Conservation (phyloP, 53 echinoderm and acorn worm species). For the Echinometra lucunter region DNA sequence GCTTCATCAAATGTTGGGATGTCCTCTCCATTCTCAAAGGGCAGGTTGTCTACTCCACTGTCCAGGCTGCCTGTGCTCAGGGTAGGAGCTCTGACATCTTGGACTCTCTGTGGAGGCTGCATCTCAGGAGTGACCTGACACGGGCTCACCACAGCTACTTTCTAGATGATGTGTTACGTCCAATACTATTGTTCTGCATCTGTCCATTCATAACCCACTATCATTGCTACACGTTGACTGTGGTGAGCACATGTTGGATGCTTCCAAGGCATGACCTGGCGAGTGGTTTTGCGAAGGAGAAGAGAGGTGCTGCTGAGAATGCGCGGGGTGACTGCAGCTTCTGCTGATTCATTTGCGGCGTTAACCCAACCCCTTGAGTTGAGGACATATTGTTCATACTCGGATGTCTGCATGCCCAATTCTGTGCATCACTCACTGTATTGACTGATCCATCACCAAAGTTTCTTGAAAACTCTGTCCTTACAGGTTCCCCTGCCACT, state of each 20-base stretch:
- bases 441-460: background rate
- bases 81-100: slow-evolving; percentile 11
- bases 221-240: slow-evolving; percentile 40
- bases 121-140: slow-evolving; percentile 32
- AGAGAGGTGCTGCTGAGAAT: slow-evolving; percentile 25
- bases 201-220: slow-evolving; percentile 45
- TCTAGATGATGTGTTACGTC: background rate
- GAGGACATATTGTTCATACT: background rate
- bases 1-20: slow-evolving; percentile 67
- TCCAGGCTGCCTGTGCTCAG: slow-evolving; percentile 56
- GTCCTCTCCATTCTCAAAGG: slow-evolving; percentile 63
- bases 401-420: background rate
- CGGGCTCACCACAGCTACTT: slow-evolving; percentile 50
- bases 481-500: background rate
- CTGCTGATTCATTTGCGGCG: slow-evolving; percentile 4
- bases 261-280: background rate
- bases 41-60: slow-evolving; percentile 54
- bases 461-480: slow-evolving; percentile 33
- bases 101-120: background rate
- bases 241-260: slow-evolving; percentile 56
- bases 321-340: background rate
- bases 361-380: background rate
- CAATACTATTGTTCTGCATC: background rate
- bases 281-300: background rate
- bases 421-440: slow-evolving; percentile 12